phyloP scores from a whole-genome alignment of 2,113 vertebrate species.

The Amia ocellicauda region DNA sequence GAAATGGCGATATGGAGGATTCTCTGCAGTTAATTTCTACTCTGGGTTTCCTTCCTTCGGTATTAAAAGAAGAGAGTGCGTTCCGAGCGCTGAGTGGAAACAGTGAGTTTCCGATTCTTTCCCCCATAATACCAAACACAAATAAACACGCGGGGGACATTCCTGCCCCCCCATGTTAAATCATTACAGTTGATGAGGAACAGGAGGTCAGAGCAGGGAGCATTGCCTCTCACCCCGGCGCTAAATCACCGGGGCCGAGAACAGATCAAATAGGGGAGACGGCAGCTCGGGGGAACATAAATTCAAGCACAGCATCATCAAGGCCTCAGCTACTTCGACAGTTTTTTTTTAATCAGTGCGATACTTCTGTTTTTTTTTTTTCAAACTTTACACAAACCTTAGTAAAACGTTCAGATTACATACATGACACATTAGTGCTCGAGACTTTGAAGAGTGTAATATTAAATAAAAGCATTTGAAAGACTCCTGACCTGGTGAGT shows the following conservation, averaged over 20 bases:
- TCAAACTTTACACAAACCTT: no score
- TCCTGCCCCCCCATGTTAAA: neutral
- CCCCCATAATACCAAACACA: constrained; percentile 17
- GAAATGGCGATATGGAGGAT: no score
- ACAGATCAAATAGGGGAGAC: neutral
- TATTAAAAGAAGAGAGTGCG: no score
- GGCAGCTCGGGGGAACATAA: neutral
- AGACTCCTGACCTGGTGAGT: no score
- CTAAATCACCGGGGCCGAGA: neutral
- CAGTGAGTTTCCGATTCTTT: constrained; percentile 5
- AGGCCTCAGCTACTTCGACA: neutral
- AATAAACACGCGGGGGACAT: constrained; percentile 12
- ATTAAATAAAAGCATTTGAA: no score
- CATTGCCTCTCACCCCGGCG: neutral
- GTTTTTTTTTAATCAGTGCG: no score
- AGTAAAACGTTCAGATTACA: no score
- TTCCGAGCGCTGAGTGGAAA: constrained; percentile 2
- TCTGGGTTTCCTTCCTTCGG: no score
- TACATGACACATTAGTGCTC: no score
- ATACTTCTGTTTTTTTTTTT: no score
- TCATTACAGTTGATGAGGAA: constrained; percentile 17
- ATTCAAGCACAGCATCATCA: neutral
- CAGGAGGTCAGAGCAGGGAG: neutral
- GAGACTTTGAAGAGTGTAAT: no score
- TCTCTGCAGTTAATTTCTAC: no score